Conservation (phyloP, 2,888 invertebrate species). For the Cremastobaeus sp. region DNA sequence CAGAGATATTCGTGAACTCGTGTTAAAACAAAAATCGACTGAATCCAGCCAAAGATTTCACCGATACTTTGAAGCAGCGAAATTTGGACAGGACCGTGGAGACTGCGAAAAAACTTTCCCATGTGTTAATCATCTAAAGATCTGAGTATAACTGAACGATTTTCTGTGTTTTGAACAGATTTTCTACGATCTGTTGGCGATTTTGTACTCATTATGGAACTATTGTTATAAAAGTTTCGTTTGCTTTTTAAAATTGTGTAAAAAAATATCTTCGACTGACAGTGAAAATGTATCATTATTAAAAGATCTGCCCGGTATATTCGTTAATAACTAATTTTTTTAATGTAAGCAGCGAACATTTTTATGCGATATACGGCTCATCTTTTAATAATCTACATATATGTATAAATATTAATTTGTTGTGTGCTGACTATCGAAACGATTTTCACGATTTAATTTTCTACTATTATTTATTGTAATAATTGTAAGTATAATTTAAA, state of each 20-base stretch:
- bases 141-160: slow-evolving; percentile 17
- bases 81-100: slow-evolving; percentile 89
- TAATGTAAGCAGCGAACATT: too few relatives aligned
- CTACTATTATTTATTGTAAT: slow-evolving; percentile 15
- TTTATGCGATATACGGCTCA: neutral
- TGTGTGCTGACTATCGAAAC: slow-evolving; percentile 8
- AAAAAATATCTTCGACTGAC: slow-evolving; percentile 29
- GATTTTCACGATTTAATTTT: neutral
- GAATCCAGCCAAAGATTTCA: slow-evolving; percentile 86
- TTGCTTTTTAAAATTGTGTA: too few relatives aligned
- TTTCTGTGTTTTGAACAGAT: too few relatives aligned
- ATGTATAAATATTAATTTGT: slow-evolving; percentile 1
- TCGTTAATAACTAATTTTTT: too few relatives aligned
- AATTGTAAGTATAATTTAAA: slow-evolving; percentile 50
- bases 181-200: too few relatives aligned
- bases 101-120: slow-evolving; percentile 86
- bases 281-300: slow-evolving; percentile 1
- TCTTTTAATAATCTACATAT: slow-evolving; percentile 7
- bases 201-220: too few relatives aligned
- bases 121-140: slow-evolving; percentile 80
- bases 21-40: slow-evolving; percentile 84
- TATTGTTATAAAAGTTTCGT: too few relatives aligned
- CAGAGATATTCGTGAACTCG: slow-evolving; percentile 87
- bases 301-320: neutral
- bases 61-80: slow-evolving; percentile 88